Evolutionary conservation across 2,888 invertebrate species (phyloP).

Genomic region (Catonia carolina): DNA sequence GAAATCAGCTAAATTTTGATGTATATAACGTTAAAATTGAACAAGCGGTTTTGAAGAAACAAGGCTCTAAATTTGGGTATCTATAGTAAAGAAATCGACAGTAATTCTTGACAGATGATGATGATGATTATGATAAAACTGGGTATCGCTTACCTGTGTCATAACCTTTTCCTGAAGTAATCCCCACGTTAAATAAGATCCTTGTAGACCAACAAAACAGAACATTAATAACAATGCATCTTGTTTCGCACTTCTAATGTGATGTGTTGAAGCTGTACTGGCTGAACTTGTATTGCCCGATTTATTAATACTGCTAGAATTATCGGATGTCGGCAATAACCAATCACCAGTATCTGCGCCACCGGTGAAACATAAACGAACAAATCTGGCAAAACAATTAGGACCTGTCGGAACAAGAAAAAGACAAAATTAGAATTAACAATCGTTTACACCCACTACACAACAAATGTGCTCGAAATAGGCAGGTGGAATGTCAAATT

Average conservation of each 20-base stretch:
- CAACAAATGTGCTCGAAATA: no score
- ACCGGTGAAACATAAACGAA: slow-evolving; percentile 48
- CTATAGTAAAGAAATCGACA: no score
- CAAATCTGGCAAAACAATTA: slow-evolving; percentile 37
- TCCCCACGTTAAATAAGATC: slow-evolving; percentile 92
- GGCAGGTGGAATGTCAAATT: no score
- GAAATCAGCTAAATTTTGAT: no score
- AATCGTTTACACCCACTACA: no score
- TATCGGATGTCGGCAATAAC: slow-evolving; percentile 37
- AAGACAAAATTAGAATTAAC: no score
- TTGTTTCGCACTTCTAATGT: slow-evolving; percentile 49
- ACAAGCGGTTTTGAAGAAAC: no score
- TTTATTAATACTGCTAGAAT: slow-evolving; percentile 36
- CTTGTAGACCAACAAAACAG: slow-evolving; percentile 84
- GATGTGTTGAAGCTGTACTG: slow-evolving; percentile 35
- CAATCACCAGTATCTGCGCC: slow-evolving; percentile 40
- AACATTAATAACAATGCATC: slow-evolving; percentile 57
- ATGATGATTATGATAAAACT: no score
- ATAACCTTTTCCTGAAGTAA: slow-evolving; percentile 96
- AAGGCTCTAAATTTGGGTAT: no score
- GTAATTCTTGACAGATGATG: no score
- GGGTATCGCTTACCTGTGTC: slow-evolving; percentile 85
- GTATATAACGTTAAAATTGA: no score
- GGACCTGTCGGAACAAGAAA: slow-evolving; percentile 36
- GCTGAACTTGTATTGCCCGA: slow-evolving; percentile 36